Evolutionary conservation across 2,888 invertebrate species (phyloP).

Genomic region (Hoplodrina ambigua): DNA sequence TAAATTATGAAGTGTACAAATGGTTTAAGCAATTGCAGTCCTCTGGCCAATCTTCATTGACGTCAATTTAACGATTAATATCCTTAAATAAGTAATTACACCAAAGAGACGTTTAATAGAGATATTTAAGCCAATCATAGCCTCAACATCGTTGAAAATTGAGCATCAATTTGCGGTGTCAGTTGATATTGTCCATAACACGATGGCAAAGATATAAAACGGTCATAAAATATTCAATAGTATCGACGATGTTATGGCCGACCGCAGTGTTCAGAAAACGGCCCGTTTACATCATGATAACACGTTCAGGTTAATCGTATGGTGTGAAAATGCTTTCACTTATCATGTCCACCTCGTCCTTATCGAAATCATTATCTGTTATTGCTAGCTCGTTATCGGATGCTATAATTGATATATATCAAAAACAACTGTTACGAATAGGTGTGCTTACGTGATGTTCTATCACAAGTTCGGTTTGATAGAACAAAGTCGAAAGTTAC

Average conservation of each 20-base stretch:
- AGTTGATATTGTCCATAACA: constrained; percentile 39
- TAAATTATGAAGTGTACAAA: constrained; percentile 4
- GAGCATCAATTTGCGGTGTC: constrained; percentile 53
- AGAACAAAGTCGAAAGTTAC: constrained; percentile 31
- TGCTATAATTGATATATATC: constrained; percentile 48
- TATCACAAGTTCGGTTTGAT: constrained; percentile 15
- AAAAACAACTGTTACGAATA: constrained; percentile 37
- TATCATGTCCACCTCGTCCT: constrained; percentile 56
- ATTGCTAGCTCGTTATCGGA: constrained; percentile 51
- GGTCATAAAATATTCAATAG: constrained; percentile 62
- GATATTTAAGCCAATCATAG: constrained; percentile 51
- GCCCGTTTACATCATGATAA: constrained; percentile 63
- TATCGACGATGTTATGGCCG: constrained; percentile 61
- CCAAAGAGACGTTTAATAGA: constrained; percentile 39
- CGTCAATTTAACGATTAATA: constrained; percentile 37
- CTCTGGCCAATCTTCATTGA: constrained; percentile 8
- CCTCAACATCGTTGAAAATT: constrained; percentile 43
- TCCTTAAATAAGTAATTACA: constrained; percentile 33
- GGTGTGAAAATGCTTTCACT: constrained; percentile 67
- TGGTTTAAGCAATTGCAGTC: constrained; percentile 2
- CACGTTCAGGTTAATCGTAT: constrained; percentile 59
- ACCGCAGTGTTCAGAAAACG: constrained; percentile 58
- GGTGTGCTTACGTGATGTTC: constrained; percentile 32
- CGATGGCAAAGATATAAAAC: constrained; percentile 55
- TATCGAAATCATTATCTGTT: constrained; percentile 64